phyloP scores from a whole-genome alignment of 2,797 vertebrate genomes.

The Dallia pectoralis region DNA sequence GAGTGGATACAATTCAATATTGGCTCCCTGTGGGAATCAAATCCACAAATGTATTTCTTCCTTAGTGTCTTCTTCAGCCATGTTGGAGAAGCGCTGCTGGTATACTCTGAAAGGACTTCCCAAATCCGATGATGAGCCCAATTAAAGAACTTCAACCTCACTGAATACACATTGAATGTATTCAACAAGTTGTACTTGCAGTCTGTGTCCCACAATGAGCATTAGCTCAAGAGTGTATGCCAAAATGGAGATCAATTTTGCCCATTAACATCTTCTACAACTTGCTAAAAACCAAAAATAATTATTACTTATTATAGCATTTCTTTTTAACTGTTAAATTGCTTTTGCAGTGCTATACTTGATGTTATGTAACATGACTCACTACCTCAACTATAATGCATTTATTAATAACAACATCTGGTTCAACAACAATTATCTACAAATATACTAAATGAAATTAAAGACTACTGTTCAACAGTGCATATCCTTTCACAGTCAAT shows the following conservation, averaged over 20 bases:
- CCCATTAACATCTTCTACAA: background rate
- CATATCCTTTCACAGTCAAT: background rate
- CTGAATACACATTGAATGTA: background rate
- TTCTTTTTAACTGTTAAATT: background rate
- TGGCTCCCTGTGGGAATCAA: too few relatives aligned
- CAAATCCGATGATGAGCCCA: conserved; percentile 33
- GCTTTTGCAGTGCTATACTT: background rate
- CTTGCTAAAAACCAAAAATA: conserved; percentile 1
- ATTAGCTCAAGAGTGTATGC: background rate
- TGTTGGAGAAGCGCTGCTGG: conserved; percentile 82
- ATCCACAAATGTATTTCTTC: conserved; percentile 11
- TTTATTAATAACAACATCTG: conserved; percentile 13
- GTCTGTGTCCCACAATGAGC: background rate
- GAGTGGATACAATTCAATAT: too few relatives aligned
- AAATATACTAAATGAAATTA: background rate
- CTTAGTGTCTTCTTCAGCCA: conserved; percentile 77
- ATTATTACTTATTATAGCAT: background rate
- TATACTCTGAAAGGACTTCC: conserved; percentile 76
- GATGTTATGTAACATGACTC: background rate
- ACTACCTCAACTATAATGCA: background rate
- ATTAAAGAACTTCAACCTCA: background rate
- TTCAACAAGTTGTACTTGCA: conserved; percentile 4
- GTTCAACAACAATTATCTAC: background rate
- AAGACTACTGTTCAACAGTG: background rate
- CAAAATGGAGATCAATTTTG: background rate